Base-by-base conservation (phyloP, 2,113 vertebrate species). In the Dicaeum eximium region DNA sequence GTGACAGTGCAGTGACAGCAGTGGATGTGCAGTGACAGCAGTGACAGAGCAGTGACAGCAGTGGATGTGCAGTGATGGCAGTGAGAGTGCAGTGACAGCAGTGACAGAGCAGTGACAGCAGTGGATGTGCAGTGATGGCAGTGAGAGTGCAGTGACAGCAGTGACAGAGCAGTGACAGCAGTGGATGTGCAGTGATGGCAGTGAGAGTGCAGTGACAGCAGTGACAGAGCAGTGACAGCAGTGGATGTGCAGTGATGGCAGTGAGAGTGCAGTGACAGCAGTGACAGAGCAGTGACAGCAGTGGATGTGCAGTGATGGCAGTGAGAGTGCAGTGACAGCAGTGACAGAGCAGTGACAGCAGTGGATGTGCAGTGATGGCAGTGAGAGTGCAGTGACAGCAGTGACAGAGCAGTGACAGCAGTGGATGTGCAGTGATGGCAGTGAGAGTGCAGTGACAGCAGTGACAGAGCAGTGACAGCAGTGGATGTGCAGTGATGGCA, bases 291-390 rank as follows among this genome's bases (percentile, higher is more conserved):
- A 25, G 33, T 8, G 16, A 7, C 10, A 18, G 18, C 69, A 33
- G 9, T 54, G 47, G 4, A 0, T 1, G 38, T 7, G n/a, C 42
- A 67, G 48, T 3, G 33, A 8, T 11, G 20, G 15, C 50, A 48
- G 62, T 24, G 61, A 42, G 5, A 15, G 11, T 7, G 24, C 38
- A 65, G 58, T 6, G 27, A 8, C 7, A 15, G 20, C 65, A 40
- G 20, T 53, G 57, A 10, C 0, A 2, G 35, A 0, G 6, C 30
- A 33, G 37, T 4, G 48, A 4, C 16, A 15, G 27, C 54, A 23
- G 25, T 13, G 51, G 5, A 3, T 4, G 18, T 2, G 33, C 40
- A 57, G 25, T 5, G 61, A 11, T 3, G 9, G 15, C 42, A 35
- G 37, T 17, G 62, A 7, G 1, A 12, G 18, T 6, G 47, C 31